Conservation (phyloP, 1,140 invertebrate genomes). For the Nilaparvata lugens region DNA sequence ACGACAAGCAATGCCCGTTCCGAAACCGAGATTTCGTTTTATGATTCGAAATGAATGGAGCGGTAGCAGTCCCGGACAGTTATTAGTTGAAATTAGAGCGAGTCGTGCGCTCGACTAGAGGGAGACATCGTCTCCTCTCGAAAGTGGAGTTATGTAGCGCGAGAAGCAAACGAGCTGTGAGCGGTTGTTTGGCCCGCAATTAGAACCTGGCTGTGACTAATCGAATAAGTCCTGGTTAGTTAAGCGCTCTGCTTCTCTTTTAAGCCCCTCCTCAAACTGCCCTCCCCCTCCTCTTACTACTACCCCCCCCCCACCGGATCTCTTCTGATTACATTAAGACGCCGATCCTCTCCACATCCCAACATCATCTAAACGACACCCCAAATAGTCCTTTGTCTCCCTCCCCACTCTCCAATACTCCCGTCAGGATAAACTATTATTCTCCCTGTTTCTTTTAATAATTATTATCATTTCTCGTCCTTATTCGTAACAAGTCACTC, state of each 20-base stretch:
- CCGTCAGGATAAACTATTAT: no score
- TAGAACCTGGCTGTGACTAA: slow-evolving; percentile 2
- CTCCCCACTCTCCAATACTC: no score
- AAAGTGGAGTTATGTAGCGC: no score
- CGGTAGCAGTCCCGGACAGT: neutral
- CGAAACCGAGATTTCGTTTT: slow-evolving; percentile 3
- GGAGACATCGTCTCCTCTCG: neutral
- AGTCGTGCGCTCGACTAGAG: neutral
- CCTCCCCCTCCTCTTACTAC: neutral
- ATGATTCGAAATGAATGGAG: slow-evolving; percentile 2
- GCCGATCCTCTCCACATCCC: neutral
- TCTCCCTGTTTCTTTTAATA: no score
- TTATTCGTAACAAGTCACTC: no score
- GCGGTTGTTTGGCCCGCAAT: slow-evolving; percentile 1
- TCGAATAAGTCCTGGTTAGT: slow-evolving; percentile 3
- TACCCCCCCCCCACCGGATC: neutral
- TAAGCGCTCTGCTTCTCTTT: neutral
- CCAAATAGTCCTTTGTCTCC: no score
- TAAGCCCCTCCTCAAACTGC: neutral
- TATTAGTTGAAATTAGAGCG: slow-evolving; percentile 4
- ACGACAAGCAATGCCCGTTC: neutral
- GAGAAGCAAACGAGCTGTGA: neutral
- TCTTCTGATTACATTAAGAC: slow-evolving; percentile 1
- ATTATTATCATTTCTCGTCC: no score
- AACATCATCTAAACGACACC: no score